Evolutionary conservation across 2,888 invertebrate genomes (phyloP), one percentile per base, ranked within the genome.

Genomic region (Eueremaeus valkanovi): DNA sequence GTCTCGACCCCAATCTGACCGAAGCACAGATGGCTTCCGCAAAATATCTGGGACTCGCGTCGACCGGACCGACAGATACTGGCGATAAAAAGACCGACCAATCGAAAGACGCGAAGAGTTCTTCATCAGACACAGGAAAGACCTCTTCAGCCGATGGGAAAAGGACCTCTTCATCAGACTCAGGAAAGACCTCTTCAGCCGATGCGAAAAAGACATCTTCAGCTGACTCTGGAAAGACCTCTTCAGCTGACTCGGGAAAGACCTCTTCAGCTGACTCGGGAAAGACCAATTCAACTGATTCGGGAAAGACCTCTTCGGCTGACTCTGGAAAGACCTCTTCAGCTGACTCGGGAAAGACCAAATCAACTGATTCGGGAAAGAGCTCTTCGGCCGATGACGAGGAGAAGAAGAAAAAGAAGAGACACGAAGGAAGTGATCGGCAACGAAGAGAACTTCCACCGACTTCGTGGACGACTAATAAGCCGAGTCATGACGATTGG

Each of bases 371-470:
- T 29, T 29, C 58, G 11, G 31, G 21, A 5, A 29, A 29, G 16
- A 21, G 21, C 1, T 21, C 21, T 9, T 2, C 2, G 3, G 6
- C 24, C 3, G 55, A 55, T 21, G 31, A 31, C 9, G 33, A 63
- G n/a, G 18, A 63, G 33, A 29, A 58, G 58, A 58, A 58, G 18
- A 63, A 63, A n/a, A 63, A 63, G 33, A 63, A 33, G n/a, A 18
- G 9, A 33, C 0, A 33, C n/a, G 1, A 16, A 0, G 63, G 16
- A 33, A 33, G 63, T 8, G 63, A 33, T 31, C 63, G n/a, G 8
- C 3, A n/a, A 16, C 63, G 63, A 8, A 63, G 33, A 33, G 31
- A 29, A 33, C n/a, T 63, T 2, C 63, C 31, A 29, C 29, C 6
- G 33, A 63, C 63, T 33, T 29, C 29, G 9, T 63, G 63, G 63